Percentiles rank a stretch among this genome's conserved stretches.
Conservation (phyloP, 2,888 invertebrate species). For the Cataglyphis albicans region DNA sequence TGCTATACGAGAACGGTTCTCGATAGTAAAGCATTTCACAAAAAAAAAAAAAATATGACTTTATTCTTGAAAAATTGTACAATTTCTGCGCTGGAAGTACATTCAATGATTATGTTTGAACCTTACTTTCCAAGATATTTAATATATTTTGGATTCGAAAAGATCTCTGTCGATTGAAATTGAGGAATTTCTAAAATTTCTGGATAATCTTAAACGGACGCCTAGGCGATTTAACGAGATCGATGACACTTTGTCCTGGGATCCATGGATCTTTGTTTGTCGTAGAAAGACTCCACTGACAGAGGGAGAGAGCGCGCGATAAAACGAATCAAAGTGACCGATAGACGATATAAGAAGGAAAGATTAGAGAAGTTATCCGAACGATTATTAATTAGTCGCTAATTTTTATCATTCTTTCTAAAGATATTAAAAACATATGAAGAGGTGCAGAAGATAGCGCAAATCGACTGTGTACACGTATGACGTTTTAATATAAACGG, state of each 20-base stretch:
- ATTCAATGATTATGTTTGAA: slow-evolving; percentile 2
- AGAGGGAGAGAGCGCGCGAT: slow-evolving; percentile 59
- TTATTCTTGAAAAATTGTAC: background rate
- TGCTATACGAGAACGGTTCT: background rate
- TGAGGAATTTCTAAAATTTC: background rate
- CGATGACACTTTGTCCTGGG: slow-evolving; percentile 21
- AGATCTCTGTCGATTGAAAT: background rate
- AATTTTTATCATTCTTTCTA: slow-evolving; percentile 76
- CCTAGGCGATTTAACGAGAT: background rate
- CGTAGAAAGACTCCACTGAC: slow-evolving; percentile 27
- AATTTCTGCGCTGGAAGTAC: background rate
- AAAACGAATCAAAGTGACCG: slow-evolving; percentile 52
- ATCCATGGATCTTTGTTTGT: slow-evolving; percentile 35
- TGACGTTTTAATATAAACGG: slow-evolving; percentile 73
- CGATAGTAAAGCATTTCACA: background rate
- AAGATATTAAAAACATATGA: slow-evolving; percentile 76
- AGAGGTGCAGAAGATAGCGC: slow-evolving; percentile 76
- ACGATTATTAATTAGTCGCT: slow-evolving; percentile 70
- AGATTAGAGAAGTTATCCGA: slow-evolving; percentile 53
- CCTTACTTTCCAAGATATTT: background rate
- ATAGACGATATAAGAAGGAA: slow-evolving; percentile 17
- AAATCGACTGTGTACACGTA: slow-evolving; percentile 67
- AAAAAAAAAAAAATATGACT: background rate
- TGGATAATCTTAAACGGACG: slow-evolving; percentile 8
- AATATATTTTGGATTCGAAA: background rate